Percentiles rank a stretch among this genome's conserved stretches.
These are phyloP conservation scores for Rousettus madagascariensis DNA, from an alignment of 2,797 vertebrate species.

Conservation along the genomic window DNA sequence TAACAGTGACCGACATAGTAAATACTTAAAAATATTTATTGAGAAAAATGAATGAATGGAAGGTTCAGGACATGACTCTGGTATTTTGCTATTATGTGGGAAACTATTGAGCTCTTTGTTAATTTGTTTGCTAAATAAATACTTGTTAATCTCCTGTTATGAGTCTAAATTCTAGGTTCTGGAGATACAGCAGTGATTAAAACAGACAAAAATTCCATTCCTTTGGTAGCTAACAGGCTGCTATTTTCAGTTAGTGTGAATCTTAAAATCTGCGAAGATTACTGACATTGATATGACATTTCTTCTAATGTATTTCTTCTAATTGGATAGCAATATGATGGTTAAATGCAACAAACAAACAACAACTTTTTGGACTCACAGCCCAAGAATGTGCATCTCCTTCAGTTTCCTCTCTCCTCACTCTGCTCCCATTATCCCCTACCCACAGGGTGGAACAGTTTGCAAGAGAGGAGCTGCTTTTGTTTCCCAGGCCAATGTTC, in stretches of 20 bases:
- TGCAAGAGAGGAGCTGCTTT: not conserved
- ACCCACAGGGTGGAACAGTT: not conserved
- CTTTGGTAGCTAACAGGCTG: not conserved
- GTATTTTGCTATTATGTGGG: not conserved
- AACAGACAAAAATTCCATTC: not conserved
- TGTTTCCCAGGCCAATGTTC: not conserved
- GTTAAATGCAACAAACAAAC: not conserved
- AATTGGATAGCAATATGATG: not conserved
- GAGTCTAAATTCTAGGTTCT: not conserved
- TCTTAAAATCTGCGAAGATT: not conserved
- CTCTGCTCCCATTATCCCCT: not conserved
- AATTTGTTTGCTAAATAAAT: not conserved
- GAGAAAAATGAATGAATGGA: slow-evolving; percentile 21
- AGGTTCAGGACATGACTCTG: not conserved
- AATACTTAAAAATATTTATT: slow-evolving; percentile 2
- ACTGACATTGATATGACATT: not conserved
- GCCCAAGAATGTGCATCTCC: not conserved
- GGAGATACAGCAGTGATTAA: not conserved
- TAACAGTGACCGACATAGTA: not conserved
- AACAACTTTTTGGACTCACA: not conserved
- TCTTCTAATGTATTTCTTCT: not conserved
- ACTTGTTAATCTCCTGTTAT: not conserved
- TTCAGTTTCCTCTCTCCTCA: not conserved
- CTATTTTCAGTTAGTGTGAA: not conserved
- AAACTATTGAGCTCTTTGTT: not conserved